A percentile compares a stretch with the other conserved stretches of the same genome.
Evolutionary conservation across 1,140 invertebrate species (phyloP).

Genomic region (Euglossa dilemma): DNA sequence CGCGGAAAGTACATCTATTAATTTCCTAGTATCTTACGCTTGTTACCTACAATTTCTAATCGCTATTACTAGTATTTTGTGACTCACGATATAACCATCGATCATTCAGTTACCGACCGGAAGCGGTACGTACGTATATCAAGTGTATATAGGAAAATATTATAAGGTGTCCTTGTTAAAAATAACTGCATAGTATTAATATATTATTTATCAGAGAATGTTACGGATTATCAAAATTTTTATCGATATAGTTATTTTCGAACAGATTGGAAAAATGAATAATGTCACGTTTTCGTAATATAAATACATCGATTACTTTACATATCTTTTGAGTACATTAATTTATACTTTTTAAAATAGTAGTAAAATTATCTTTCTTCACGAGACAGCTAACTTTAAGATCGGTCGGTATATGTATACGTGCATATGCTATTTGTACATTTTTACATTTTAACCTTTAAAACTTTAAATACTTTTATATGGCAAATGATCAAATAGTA

Average conservation of each 20-base stretch:
- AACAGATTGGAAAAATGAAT: background rate
- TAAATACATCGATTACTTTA: background rate
- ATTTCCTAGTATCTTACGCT: background rate
- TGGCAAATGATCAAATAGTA: background rate
- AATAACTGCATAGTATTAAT: background rate
- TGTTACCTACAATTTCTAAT: background rate
- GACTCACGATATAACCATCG: constrained; percentile 20
- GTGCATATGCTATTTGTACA: background rate
- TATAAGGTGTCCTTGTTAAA: background rate
- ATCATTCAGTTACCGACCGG: constrained; percentile 25
- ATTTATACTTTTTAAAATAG: background rate
- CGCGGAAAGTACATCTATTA: background rate
- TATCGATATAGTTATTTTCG: no score
- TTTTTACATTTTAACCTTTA: background rate
- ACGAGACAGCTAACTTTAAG: background rate
- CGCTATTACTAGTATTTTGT: constrained; percentile 6
- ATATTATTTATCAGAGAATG: background rate
- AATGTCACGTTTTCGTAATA: background rate
- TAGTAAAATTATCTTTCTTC: background rate
- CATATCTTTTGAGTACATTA: no score
- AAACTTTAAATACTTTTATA: background rate
- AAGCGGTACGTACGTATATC: background rate
- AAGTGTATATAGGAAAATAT: background rate
- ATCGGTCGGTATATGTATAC: background rate
- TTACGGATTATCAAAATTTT: background rate